These are phyloP conservation scores for Ctenochaetus hawaiiensis DNA, from an alignment of 2,797 vertebrate genomes.

Conservation along the genomic window DNA sequence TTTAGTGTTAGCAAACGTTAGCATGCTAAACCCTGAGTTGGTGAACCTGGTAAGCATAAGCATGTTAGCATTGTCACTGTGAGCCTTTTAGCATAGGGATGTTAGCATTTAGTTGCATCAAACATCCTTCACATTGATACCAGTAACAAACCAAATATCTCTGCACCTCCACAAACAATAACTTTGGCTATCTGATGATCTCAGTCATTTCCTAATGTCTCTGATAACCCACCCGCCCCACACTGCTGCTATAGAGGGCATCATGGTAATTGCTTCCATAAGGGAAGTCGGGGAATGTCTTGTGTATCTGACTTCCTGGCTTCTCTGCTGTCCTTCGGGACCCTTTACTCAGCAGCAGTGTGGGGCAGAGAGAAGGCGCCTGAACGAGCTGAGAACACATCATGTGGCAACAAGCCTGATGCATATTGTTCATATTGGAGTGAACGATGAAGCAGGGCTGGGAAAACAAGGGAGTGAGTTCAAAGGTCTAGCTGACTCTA, in stretches of 20 bases:
- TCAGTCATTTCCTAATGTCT: constrained; percentile 64
- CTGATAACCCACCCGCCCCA: constrained; percentile 54
- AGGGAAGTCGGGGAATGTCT: constrained; percentile 85
- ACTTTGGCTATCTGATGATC: constrained; percentile 69
- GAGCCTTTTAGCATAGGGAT: neutral
- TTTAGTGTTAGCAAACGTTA: neutral
- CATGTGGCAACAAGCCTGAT: constrained; percentile 19
- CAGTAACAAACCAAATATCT: constrained; percentile 47
- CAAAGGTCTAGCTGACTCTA: neutral
- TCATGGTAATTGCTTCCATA: constrained; percentile 84
- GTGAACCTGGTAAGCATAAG: neutral
- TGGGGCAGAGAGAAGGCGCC: constrained; percentile 56
- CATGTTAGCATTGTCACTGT: neutral
- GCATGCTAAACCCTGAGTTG: neutral
- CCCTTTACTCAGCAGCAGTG: constrained; percentile 54
- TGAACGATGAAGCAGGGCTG: neutral
- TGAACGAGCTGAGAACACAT: constrained; percentile 34
- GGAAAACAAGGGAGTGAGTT: neutral
- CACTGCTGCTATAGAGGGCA: constrained; percentile 59
- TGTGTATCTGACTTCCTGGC: constrained; percentile 81
- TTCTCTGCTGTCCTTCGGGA: constrained; percentile 66
- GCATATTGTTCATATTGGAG: constrained; percentile 27
- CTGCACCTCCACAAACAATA: constrained; percentile 66
- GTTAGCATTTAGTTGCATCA: neutral
- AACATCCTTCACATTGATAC: constrained; percentile 44